These are phyloP conservation scores for Epirrhoe alternata DNA, from an alignment of 2,888 invertebrate genomes.

Conservation along the genomic window DNA sequence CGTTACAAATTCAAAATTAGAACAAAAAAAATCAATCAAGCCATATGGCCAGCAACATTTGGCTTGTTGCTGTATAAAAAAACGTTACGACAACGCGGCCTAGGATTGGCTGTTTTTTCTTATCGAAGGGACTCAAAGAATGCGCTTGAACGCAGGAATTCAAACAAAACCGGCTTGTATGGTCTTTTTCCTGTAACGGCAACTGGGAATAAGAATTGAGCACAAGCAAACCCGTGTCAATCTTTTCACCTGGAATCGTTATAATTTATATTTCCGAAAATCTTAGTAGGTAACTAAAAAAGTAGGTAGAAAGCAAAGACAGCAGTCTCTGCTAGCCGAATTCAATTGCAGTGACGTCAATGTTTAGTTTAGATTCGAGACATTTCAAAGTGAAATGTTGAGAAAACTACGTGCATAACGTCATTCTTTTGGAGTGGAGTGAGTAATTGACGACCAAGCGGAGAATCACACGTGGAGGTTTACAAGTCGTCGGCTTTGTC, in stretches of 20 bases:
- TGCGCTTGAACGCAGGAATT: constrained; percentile 63
- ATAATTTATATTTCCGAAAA: background rate
- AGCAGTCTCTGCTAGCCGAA: background rate
- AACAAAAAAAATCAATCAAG: constrained; percentile 23
- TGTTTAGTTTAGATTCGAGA: background rate
- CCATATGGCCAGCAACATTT: constrained; percentile 36
- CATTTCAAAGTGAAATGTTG: background rate
- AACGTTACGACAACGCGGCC: constrained; percentile 64
- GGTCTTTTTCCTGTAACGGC: background rate
- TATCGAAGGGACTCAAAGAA: constrained; percentile 69
- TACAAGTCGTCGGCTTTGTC: constrained; percentile 15
- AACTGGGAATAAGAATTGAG: background rate
- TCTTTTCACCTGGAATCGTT: too few species aligned
- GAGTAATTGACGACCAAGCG: constrained; percentile 17
- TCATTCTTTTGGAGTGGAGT: constrained; percentile 5
- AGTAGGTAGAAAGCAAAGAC: background rate
- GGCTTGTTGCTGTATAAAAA: constrained; percentile 47
- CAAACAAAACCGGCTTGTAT: constrained; percentile 53
- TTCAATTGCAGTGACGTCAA: constrained; percentile 20
- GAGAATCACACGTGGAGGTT: constrained; percentile 30
- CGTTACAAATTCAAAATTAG: constrained; percentile 1
- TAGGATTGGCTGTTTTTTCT: constrained; percentile 76
- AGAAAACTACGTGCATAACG: background rate
- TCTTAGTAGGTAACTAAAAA: background rate
- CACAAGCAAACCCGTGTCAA: background rate